A percentile compares a stretch with the other conserved stretches of the same genome.
phyloP scores from a whole-genome alignment of 2,888 invertebrate genomes.

The Dascillus cervinus region DNA sequence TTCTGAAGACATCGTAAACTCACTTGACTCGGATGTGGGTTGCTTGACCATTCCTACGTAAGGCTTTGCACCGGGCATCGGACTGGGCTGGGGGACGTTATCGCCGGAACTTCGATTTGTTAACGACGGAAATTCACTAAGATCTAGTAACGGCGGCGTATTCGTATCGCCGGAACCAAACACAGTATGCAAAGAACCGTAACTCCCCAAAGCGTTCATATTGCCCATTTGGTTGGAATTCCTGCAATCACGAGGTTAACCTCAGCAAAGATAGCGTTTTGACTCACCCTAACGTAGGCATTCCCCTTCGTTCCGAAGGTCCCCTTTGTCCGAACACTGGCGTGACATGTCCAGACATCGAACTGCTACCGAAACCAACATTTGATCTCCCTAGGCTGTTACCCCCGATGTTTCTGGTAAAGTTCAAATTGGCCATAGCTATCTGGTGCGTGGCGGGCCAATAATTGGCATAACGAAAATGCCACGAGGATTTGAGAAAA shows the following conservation, averaged over 20 bases:
- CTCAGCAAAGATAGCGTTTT: too few species aligned
- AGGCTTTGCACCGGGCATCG: constrained; percentile 87
- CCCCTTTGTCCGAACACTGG: constrained; percentile 76
- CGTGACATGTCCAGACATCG: constrained; percentile 69
- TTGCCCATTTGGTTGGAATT: constrained; percentile 51
- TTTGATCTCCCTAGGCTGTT: constrained; percentile 60
- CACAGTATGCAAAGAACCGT: constrained; percentile 67
- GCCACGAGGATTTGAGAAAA: constrained; percentile 7
- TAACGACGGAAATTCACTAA: constrained; percentile 88
- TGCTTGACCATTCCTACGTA: constrained; percentile 96
- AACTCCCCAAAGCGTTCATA: constrained; percentile 57
- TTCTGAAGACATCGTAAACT: constrained; percentile 97
- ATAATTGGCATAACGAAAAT: constrained; percentile 38
- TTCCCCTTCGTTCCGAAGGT: constrained; percentile 68
- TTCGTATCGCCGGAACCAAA: constrained; percentile 56
- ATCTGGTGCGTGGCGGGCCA: constrained; percentile 32
- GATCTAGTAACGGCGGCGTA: constrained; percentile 81
- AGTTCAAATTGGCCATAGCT: constrained; percentile 93
- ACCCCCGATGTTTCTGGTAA: constrained; percentile 84
- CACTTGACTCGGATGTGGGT: constrained; percentile 84
- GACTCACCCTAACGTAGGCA: constrained; percentile 42
- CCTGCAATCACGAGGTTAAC: too few species aligned
- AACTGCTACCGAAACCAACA: constrained; percentile 58
- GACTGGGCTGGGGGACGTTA: constrained; percentile 69
- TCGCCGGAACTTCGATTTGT: constrained; percentile 76